phyloP scores from a whole-genome alignment of 2,888 invertebrate species.

The Pachycephus smyrnensis region DNA sequence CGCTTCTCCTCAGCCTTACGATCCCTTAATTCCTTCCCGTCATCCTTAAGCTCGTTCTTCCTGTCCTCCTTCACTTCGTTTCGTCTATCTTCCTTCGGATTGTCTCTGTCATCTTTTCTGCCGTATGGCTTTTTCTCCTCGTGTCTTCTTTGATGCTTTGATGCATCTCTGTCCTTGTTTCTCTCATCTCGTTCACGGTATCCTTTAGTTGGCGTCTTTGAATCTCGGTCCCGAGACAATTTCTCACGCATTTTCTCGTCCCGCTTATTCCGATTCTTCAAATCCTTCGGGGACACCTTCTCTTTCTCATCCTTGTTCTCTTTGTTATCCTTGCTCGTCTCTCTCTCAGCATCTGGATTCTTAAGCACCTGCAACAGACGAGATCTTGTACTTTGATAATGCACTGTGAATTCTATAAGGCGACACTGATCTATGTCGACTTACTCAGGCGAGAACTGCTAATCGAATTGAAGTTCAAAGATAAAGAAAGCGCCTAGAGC shows the following conservation, averaged over 20 bases:
- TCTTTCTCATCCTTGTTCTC: constrained; percentile 64
- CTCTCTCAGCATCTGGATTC: constrained; percentile 61
- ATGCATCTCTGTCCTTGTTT: constrained; percentile 57
- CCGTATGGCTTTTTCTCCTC: constrained; percentile 60
- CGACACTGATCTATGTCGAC: not conserved
- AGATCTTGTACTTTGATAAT: constrained; percentile 4
- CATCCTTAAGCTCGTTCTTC: constrained; percentile 55
- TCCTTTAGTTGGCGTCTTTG: constrained; percentile 66
- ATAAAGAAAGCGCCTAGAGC: not conserved
- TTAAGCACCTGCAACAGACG: constrained; percentile 54
- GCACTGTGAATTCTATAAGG: not conserved
- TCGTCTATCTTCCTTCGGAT: constrained; percentile 65
- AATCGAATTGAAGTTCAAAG: not conserved
- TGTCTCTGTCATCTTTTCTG: constrained; percentile 62
- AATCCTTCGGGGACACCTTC: constrained; percentile 56
- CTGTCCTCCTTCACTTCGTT: constrained; percentile 69
- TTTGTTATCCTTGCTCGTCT: constrained; percentile 53
- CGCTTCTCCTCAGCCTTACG: constrained; percentile 65
- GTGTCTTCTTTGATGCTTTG: constrained; percentile 60
- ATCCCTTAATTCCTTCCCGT: constrained; percentile 44
- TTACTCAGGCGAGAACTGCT: not conserved
- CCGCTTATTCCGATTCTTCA: constrained; percentile 60
- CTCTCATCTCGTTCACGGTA: constrained; percentile 69
- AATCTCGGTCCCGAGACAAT: constrained; percentile 63
- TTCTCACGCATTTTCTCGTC: constrained; percentile 60